phyloP scores from a whole-genome alignment of 1,140 invertebrate genomes.

The Chionoecetes opilio region DNA sequence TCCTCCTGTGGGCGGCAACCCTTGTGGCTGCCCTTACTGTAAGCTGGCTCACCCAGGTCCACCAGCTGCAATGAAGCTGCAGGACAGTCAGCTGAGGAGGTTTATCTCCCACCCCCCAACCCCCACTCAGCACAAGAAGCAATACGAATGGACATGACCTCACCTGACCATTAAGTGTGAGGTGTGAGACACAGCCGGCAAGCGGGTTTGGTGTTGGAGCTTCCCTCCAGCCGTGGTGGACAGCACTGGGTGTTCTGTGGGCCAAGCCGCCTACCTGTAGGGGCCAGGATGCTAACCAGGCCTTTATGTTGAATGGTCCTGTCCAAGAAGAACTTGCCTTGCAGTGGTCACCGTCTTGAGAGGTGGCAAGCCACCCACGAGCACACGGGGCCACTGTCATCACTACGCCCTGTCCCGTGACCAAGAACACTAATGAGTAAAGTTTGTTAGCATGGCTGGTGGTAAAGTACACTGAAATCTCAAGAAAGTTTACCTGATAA shows the following conservation, averaged over 20 bases:
- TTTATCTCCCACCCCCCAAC: background rate
- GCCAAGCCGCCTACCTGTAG: conserved; percentile 64
- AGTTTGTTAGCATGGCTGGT: background rate
- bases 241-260: conserved; percentile 9
- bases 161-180: conserved; percentile 67
- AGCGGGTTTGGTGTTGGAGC: conserved; percentile 42
- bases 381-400: conserved; percentile 59
- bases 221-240: conserved; percentile 44
- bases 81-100: conserved; percentile 48
- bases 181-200: conserved; percentile 66
- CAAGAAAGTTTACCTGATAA: conserved; percentile 47
- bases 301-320: background rate
- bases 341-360: conserved; percentile 30
- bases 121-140: too few relatives aligned
- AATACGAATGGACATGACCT: conserved; percentile 32
- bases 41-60: conserved; percentile 94
- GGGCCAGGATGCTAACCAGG: conserved; percentile 35
- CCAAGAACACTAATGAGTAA: background rate
- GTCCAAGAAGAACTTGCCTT: conserved; percentile 38
- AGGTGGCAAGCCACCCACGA: background rate
- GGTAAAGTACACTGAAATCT: background rate
- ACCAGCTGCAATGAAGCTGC: conserved; percentile 86
- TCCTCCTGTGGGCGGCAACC: conserved; percentile 95
- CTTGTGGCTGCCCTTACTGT: conserved; percentile 91
- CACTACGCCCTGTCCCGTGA: conserved; percentile 32